Percentiles rank a stretch among this genome's conserved stretches.
Conservation (phyloP, 2,888 invertebrate species). For the Gortyna flavago region DNA sequence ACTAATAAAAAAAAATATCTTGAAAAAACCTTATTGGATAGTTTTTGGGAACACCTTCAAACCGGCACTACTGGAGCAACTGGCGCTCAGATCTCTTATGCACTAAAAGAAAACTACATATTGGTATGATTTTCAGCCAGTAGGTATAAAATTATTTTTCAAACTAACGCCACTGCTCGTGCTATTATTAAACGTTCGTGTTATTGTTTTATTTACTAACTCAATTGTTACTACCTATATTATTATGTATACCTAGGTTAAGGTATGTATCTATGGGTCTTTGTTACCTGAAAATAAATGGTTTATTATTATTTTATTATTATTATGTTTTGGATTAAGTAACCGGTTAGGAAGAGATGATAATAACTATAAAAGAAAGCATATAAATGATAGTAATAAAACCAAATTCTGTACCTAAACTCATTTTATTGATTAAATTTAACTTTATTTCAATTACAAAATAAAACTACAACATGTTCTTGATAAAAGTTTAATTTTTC, state of each 20-base stretch:
- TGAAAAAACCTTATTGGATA: not conserved
- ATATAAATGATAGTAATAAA: slow-evolving; percentile 20
- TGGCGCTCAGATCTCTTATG: not conserved
- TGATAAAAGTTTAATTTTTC: slow-evolving; percentile 74
- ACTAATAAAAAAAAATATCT: not conserved
- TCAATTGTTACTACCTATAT: no score
- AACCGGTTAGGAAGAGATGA: no score
- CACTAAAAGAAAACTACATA: no score
- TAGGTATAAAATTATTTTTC: no score
- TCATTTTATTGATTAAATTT: slow-evolving; percentile 14
- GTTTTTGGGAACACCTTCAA: not conserved
- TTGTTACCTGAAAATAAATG: no score
- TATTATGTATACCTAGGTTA: no score
- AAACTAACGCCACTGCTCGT: no score
- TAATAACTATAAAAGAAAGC: not conserved
- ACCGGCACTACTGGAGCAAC: not conserved
- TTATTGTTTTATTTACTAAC: no score
- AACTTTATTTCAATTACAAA: slow-evolving; percentile 38
- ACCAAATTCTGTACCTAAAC: slow-evolving; percentile 10
- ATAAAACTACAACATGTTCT: slow-evolving; percentile 66
- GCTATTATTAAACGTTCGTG: no score
- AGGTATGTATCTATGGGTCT: no score
- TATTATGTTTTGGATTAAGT: not conserved
- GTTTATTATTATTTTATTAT: no score
- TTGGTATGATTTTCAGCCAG: no score